Percentiles rank a stretch among this genome's conserved stretches.
Evolutionary conservation across 1,140 invertebrate species (phyloP).

Genomic region (Chironomus striatipennis): DNA sequence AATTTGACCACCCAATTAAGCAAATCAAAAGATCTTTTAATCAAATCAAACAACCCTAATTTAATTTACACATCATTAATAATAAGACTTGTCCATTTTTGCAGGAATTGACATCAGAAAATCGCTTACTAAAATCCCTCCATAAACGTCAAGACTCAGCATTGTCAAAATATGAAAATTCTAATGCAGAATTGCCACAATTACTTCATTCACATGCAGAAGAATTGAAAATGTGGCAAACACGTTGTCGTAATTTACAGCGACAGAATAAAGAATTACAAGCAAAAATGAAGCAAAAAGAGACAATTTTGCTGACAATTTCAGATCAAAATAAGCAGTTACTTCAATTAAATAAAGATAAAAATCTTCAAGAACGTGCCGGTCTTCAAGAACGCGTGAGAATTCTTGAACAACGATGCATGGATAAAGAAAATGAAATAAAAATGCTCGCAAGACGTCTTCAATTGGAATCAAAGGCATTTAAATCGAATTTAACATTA

Average conservation of each 20-base stretch:
- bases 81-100: constrained; percentile 29
- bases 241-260: constrained; percentile 57
- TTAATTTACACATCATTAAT: constrained; percentile 22
- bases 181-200: constrained; percentile 63
- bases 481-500: constrained; percentile 54
- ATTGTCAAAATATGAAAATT: constrained; percentile 58
- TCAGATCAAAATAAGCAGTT: constrained; percentile 61
- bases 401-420: constrained; percentile 51
- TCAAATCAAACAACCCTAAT: not conserved
- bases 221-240: constrained; percentile 61
- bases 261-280: constrained; percentile 50
- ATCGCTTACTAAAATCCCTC: constrained; percentile 57
- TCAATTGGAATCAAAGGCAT: constrained; percentile 59
- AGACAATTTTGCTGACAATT: constrained; percentile 51
- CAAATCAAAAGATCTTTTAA: too few relatives aligned
- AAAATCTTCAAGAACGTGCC: constrained; percentile 60
- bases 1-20: too few relatives aligned
- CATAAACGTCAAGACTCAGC: constrained; percentile 69
- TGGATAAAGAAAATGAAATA: constrained; percentile 59
- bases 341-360: constrained; percentile 57
- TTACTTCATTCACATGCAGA: constrained; percentile 63
- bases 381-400: constrained; percentile 55
- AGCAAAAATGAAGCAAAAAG: constrained; percentile 55
- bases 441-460: constrained; percentile 56
- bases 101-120: constrained; percentile 64